Evolutionary conservation across 2,797 vertebrate genomes (phyloP).

Genomic region (Podarcis lilfordi): DNA sequence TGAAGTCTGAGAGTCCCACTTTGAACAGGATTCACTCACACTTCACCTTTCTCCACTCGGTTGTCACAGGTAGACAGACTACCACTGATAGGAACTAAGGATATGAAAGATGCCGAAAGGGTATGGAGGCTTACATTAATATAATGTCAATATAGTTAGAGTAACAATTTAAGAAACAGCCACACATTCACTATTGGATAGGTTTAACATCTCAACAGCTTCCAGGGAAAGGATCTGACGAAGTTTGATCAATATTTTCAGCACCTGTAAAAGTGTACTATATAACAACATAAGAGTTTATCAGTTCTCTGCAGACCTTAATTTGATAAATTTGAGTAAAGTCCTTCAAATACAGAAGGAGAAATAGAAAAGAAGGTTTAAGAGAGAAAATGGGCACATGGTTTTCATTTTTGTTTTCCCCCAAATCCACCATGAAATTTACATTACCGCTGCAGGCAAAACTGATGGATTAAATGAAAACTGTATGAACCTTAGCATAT

Average conservation of each 20-base stretch:
- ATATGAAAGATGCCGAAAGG: neutral
- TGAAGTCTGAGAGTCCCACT: neutral
- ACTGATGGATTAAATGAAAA: conserved; percentile 75
- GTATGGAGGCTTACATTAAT: neutral
- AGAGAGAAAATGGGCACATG: conserved; percentile 71
- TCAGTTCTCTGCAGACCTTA: conserved; percentile 29
- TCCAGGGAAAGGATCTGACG: neutral
- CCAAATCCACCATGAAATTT: conserved; percentile 61
- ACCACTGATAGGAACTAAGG: too few relatives aligned
- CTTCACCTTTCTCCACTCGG: neutral
- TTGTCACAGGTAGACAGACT: neutral
- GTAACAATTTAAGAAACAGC: neutral
- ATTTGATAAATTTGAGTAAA: conserved; percentile 49
- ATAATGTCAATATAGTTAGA: neutral
- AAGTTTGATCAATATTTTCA: neutral
- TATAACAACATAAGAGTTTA: conserved; percentile 51
- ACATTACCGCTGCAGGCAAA: conserved; percentile 74
- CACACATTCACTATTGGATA: neutral
- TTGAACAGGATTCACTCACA: neutral
- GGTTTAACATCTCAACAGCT: neutral
- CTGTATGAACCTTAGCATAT: conserved; percentile 64
- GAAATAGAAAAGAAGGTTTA: conserved; percentile 46
- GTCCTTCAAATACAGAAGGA: conserved; percentile 61
- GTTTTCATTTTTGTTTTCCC: conserved; percentile 71
- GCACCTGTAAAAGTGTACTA: conserved; percentile 56